Evolutionary conservation across 2,797 vertebrate genomes (phyloP).

Genomic region (Furcifer pardalis): DNA sequence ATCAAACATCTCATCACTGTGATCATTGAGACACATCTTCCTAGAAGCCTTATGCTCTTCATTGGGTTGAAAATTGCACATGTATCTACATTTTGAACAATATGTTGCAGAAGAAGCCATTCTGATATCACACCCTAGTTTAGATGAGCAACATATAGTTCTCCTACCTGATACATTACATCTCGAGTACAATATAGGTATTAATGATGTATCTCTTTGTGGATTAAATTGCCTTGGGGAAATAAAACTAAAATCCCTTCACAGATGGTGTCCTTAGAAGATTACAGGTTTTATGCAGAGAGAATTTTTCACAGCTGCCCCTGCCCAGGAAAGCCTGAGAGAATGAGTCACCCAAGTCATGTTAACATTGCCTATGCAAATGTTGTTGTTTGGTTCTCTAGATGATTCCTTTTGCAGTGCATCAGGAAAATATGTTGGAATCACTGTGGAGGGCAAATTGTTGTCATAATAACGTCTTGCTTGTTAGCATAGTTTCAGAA

Average conservation of each 20-base stretch:
- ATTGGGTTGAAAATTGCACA: not conserved
- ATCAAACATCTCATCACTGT: not conserved
- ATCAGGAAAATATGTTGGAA: slow-evolving; percentile 11
- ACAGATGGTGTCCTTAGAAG: slow-evolving; percentile 36
- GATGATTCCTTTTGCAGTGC: not conserved
- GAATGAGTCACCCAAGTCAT: slow-evolving; percentile 14
- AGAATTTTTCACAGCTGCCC: slow-evolving; percentile 20
- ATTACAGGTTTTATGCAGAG: slow-evolving; percentile 22
- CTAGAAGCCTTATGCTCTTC: not conserved
- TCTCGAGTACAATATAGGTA: not conserved
- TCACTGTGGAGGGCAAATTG: not conserved
- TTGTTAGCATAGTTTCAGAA: slow-evolving; percentile 2
- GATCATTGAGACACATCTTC: not conserved
- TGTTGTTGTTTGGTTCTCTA: not conserved
- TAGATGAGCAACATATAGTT: not conserved
- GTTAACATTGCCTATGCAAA: slow-evolving; percentile 17
- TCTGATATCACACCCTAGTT: not conserved
- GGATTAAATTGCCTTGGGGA: not conserved
- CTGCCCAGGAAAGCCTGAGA: slow-evolving; percentile 35
- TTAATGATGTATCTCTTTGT: not conserved
- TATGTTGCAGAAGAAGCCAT: not conserved
- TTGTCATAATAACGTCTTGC: not conserved
- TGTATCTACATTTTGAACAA: no score
- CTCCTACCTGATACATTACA: not conserved
- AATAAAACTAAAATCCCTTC: not conserved